A percentile compares a stretch with the other conserved stretches of the same genome.
Evolutionary conservation across 2,888 invertebrate species (phyloP).

Genomic region (Nipponacmea schrenckii): DNA sequence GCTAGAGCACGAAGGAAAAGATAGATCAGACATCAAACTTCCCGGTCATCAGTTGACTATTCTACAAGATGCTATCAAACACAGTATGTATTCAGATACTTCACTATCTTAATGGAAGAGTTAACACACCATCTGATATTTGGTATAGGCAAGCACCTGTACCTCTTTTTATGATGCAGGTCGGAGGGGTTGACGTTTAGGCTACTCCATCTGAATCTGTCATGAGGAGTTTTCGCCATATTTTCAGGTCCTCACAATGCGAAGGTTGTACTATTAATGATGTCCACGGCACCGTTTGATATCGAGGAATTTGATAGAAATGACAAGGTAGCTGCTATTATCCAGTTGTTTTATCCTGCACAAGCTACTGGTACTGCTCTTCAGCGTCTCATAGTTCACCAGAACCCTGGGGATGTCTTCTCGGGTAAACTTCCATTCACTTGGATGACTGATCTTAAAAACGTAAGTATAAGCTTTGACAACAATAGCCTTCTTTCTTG

Average conservation of each 20-base stretch:
- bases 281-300: not conserved
- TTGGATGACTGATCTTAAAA: not conserved
- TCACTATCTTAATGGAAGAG: no score
- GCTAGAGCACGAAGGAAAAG: slow-evolving; percentile 50
- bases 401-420: not conserved
- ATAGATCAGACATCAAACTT: slow-evolving; percentile 46
- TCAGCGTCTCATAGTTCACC: not conserved
- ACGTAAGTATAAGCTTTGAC: no score
- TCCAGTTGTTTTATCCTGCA: not conserved
- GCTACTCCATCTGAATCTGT: no score
- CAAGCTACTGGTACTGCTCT: not conserved
- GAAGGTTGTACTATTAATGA: not conserved
- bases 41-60: slow-evolving; percentile 52
- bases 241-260: not conserved
- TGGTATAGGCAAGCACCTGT: no score
- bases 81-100: slow-evolving; percentile 8
- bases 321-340: not conserved
- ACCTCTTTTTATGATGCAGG: no score
- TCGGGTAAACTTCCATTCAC: not conserved
- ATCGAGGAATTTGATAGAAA: slow-evolving; percentile 1
- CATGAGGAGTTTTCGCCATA: not conserved
- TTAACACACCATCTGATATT: no score
- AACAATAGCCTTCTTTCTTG: no score
- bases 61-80: slow-evolving; percentile 45
- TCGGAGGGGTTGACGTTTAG: no score